Evolutionary conservation across 2,888 invertebrate genomes (phyloP).

Genomic region (Gari tellinella): DNA sequence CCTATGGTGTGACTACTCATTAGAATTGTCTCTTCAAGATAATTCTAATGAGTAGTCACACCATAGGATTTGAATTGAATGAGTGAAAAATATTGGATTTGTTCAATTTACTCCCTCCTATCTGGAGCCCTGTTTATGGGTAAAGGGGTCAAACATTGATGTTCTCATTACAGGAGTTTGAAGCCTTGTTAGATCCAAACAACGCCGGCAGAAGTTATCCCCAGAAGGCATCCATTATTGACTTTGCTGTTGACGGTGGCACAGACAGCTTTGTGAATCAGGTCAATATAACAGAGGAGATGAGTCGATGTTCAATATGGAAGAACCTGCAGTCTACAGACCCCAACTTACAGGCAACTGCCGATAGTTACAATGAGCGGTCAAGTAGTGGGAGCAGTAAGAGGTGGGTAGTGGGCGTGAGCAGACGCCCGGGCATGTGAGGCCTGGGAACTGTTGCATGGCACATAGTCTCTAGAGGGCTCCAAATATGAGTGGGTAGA

Average conservation of each 20-base stretch:
- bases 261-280: slow-evolving; percentile 63
- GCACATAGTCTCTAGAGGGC: too few relatives aligned
- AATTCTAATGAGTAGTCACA: too few relatives aligned
- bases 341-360: slow-evolving; percentile 20
- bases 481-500: too few relatives aligned
- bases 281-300: slow-evolving; percentile 92
- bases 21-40: too few relatives aligned
- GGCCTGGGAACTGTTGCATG: too few relatives aligned
- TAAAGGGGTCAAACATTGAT: background rate
- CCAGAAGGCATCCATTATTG: slow-evolving; percentile 45
- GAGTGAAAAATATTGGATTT: too few relatives aligned
- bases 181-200: slow-evolving; percentile 55
- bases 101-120: too few relatives aligned
- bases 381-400: slow-evolving; percentile 8
- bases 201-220: slow-evolving; percentile 1
- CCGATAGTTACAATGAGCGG: background rate
- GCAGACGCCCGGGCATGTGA: too few relatives aligned
- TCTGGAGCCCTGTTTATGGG: too few relatives aligned
- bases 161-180: slow-evolving; percentile 34
- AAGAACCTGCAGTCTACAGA: slow-evolving; percentile 76
- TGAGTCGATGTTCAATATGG: slow-evolving; percentile 97
- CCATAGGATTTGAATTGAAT: too few relatives aligned
- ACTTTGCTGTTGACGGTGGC: slow-evolving; percentile 52
- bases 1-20: too few relatives aligned
- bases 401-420: slow-evolving; percentile 4